Evolutionary conservation across 2,797 vertebrate genomes (phyloP), one percentile per base, ranked within the genome.

Genomic region (Gallinago nigripennis): DNA sequence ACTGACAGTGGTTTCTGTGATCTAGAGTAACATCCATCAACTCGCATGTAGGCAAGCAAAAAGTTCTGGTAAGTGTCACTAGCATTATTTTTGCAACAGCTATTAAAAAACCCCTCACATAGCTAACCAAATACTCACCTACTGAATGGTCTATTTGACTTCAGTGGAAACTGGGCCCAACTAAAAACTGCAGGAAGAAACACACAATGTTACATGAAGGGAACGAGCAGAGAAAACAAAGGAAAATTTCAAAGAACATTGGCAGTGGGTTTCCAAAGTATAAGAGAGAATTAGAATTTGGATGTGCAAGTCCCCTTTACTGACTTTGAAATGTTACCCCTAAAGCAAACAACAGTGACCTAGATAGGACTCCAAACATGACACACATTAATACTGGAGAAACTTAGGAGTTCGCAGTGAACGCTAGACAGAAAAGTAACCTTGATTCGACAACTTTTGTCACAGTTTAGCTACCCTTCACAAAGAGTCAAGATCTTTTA

Each of bases 61-160:
- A 82, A 43, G 15, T 64, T 90, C 63, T 71, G 58, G 14, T 75
- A 86, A 81, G 51, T 8, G 10, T 82, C 76, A 80, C 33, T 28
- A 61, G 56, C 65, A 35, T 85, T 66, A 90, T 75, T 92, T 94
- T 93, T 90, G 68, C 37, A 96, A 75, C 33, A 76, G 58, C 33
- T 56, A 63, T 41, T 78, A 7, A 54, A 61, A 56, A 65, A 39
- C 0, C 9, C 0, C 12, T 83, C 68, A 41, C 30, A 51, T 0
- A 28, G 16, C 30, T 35, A 94, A 66, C 8, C 27, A 86, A 77
- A 61, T 43, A 85, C 31, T 35, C 58, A 82, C 63, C 79, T 69
- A 82, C 83, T 77, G 45, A 88, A 85, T 31, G 13, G 60, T 77
- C 48, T 61, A 5, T 65, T 88, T 92, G 56, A 88, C 56, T 73